Conservation (phyloP, 2,113 vertebrate genomes). For the Apteryx owenii region DNA sequence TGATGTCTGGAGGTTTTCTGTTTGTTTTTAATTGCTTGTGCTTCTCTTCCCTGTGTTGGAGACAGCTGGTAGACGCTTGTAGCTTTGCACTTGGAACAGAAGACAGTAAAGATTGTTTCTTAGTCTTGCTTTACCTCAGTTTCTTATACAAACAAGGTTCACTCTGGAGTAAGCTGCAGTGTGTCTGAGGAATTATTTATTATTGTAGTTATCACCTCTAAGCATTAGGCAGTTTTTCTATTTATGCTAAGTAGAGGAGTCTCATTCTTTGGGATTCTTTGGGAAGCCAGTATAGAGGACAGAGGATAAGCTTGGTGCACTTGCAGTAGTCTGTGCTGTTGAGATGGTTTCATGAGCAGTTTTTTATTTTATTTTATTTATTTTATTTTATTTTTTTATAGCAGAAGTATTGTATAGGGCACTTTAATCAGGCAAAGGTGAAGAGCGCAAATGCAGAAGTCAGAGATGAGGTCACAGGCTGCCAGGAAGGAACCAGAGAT, state of each 20-base stretch:
- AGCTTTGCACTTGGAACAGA: conserved; percentile 17
- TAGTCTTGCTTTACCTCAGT: not conserved
- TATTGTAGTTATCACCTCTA: conserved; percentile 31
- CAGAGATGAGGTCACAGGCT: not conserved
- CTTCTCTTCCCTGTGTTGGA: not conserved
- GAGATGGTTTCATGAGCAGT: not conserved
- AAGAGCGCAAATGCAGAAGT: conserved; percentile 19
- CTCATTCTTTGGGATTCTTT: not conserved
- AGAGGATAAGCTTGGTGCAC: not conserved
- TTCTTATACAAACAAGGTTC: conserved; percentile 55
- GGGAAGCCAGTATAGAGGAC: not conserved
- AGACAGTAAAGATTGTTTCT: not conserved
- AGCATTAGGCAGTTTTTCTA: conserved; percentile 17
- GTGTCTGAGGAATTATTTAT: conserved; percentile 53
- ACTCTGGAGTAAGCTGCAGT: conserved; percentile 30
- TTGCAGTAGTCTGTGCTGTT: not conserved
- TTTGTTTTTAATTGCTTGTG: not conserved
- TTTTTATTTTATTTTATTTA: too few species aligned
- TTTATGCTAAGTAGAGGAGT: not conserved
- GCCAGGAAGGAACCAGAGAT: conserved; percentile 22
- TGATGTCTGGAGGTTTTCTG: not conserved
- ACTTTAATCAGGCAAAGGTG: not conserved
- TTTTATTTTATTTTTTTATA: not conserved
- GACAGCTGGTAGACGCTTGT: conserved; percentile 46
- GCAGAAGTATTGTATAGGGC: not conserved